Evolutionary conservation across 2,888 invertebrate species (phyloP), one percentile per base, ranked within the genome.

Genomic region (Molorchus minor): DNA sequence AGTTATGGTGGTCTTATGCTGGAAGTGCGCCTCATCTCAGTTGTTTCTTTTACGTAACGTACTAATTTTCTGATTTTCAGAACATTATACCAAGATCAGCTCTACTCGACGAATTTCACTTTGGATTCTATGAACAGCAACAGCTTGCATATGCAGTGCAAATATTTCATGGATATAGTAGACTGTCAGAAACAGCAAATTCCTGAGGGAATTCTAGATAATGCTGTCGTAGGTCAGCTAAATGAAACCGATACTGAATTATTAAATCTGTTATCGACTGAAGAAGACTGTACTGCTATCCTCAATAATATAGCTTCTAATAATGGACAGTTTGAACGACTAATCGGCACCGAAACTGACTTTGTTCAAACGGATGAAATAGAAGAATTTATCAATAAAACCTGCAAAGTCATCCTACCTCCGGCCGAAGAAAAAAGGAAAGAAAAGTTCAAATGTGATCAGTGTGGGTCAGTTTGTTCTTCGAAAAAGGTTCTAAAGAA

Each of bases 221-320:
- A 64, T 45, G 66, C 70, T 4, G 72, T 75, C 2, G 77, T 77
- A 0, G 76, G 75, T 61, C 75, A 79, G 29, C 64, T 79, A 30
- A 78, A 76, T 64, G 77, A 77, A 38, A 71, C 79, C 0, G 80
- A 80, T 56, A 62, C 73, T 1, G 80, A 80, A 46, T 62, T 80
- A 5, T 66, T 80, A 16, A 77, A 79, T 62, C 69, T 80, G 16
- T 57, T 80, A 45, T 74, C 77, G 3, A 72, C 73, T 1, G 79
- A 79, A 70, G 78, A 77, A 38, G 78, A 78, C 52, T 80, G 80
- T 54, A 71, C 76, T 0, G 77, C 74, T 12, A 76, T 80, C 29
- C 64, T 80, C 29, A 75, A 79, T 55, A 79, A 79, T 56, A 79
- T 79, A 19, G 77, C 79, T 4, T 75, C 73, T 13, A 77, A n/a